These are phyloP conservation scores for Dicyrtomina minuta DNA, from an alignment of 2,888 invertebrate species.

Conservation along the genomic window DNA sequence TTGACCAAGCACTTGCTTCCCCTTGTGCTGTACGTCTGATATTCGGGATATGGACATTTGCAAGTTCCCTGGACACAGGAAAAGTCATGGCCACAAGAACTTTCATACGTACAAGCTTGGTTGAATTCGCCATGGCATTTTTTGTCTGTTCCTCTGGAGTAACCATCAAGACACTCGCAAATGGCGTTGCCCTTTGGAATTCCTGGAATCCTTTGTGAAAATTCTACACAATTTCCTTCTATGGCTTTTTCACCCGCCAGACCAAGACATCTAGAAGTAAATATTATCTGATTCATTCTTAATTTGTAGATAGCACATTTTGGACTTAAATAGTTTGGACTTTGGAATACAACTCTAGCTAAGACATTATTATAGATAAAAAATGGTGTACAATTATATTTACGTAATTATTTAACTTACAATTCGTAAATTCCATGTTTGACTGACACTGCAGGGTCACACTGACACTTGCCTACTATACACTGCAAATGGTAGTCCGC, in stretches of 20 bases:
- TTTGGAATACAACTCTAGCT: neutral
- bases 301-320: too few relatives aligned
- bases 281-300: neutral
- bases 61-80: slow-evolving; percentile 17
- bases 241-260: slow-evolving; percentile 10
- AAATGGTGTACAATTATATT: too few relatives aligned
- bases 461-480: slow-evolving; percentile 7
- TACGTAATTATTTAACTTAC: slow-evolving; percentile 2
- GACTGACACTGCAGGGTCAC: neutral
- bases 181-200: neutral
- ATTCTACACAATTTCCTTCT: slow-evolving; percentile 22
- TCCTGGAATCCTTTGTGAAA: neutral
- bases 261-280: slow-evolving; percentile 9
- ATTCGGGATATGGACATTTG: slow-evolving; percentile 2
- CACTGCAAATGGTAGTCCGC: slow-evolving; percentile 12
- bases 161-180: slow-evolving; percentile 14
- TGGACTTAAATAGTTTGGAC: neutral
- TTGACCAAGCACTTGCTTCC: neutral
- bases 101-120: slow-evolving; percentile 6
- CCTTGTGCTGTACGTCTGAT: neutral
- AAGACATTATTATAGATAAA: neutral
- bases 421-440: slow-evolving; percentile 13
- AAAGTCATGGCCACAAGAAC: neutral
- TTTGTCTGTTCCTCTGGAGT: neutral
- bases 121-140: neutral